A percentile compares a stretch with the other conserved stretches of the same genome.
Conservation (phyloP, 2,113 vertebrate species). For the Ophiodon elongatus region DNA sequence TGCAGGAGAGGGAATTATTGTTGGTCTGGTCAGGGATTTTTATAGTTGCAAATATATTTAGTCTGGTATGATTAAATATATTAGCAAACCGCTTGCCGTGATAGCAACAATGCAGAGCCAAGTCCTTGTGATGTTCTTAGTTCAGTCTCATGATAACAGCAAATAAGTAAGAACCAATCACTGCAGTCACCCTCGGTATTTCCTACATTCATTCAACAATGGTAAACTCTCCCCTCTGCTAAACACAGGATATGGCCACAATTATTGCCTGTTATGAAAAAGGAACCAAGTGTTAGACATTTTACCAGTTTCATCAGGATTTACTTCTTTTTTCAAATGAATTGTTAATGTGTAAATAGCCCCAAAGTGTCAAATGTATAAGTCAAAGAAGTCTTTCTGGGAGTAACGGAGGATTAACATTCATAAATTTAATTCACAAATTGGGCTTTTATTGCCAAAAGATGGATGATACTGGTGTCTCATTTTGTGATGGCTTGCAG, state of each 20-base stretch:
- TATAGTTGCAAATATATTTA: neutral
- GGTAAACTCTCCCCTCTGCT: neutral
- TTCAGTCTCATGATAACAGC: neutral
- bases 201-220: neutral
- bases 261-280: neutral
- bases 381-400: slow-evolving; percentile 26
- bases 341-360: slow-evolving; percentile 26
- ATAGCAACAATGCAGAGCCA: neutral
- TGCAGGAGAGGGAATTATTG: neutral
- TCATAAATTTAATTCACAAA: slow-evolving; percentile 49
- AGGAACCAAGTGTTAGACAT: neutral
- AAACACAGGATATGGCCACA: neutral
- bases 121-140: neutral
- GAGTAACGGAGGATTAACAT: slow-evolving; percentile 32
- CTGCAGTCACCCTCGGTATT: neutral
- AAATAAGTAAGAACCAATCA: neutral
- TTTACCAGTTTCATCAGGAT: neutral
- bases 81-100: neutral
- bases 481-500: slow-evolving; percentile 16
- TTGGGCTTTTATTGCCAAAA: slow-evolving; percentile 48
- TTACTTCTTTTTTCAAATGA: slow-evolving; percentile 4
- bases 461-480: slow-evolving; percentile 24
- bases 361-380: slow-evolving; percentile 17
- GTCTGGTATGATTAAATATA: neutral
- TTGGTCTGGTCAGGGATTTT: neutral